Base-by-base conservation (phyloP, 2,888 invertebrate genomes). In the Eupithecia dodoneata region DNA sequence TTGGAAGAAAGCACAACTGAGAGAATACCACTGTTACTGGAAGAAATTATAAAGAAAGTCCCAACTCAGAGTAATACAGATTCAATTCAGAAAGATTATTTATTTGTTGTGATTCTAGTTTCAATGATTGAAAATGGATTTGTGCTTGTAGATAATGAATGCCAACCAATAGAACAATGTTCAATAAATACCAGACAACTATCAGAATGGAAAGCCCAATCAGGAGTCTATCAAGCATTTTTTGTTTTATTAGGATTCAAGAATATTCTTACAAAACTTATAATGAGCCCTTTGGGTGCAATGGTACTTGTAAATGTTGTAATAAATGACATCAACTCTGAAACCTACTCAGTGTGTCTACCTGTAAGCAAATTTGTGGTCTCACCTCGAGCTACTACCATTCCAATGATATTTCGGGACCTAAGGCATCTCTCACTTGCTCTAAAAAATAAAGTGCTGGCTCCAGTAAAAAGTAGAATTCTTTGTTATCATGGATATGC, bases 391-490 rank as follows among this genome's bases (percentile, higher is more conserved):
- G 90, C 90, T 72, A 88, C 90, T 73, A 88, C 88, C 9, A 90
- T 92, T 65, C 91, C 92, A 72, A 89, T 90, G 87, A 92, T 92
- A 83, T 94, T 91, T 83, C 87, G 89, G 47, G 91, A 94, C 75
- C 81, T 96, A 63, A 93, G 93, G 81, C 93, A 95, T 82, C 88
- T 96, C 44, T 92, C 95, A 10, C 84, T 87, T 63, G 93, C 91
- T 75, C 92, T 96, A 77, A 96, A 96, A 83, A 94, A 96, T 81
- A 89, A 92, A 75, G 82, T 96, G 44, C 84, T 95, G 59, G 90
- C 94, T 52, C 96, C 96, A 47, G 92, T 96, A 65, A 96, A 96
- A 74, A 95, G 96, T 82, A 92, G 93, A 81, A 93, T 96, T 82
- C 87, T 96, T 30, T 92, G 87, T 75, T 84, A 89, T 75, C 87